Evolutionary conservation across 2,797 vertebrate genomes (phyloP), one percentile per base, ranked within the genome.

Genomic region (Hemibagrus guttatus): DNA sequence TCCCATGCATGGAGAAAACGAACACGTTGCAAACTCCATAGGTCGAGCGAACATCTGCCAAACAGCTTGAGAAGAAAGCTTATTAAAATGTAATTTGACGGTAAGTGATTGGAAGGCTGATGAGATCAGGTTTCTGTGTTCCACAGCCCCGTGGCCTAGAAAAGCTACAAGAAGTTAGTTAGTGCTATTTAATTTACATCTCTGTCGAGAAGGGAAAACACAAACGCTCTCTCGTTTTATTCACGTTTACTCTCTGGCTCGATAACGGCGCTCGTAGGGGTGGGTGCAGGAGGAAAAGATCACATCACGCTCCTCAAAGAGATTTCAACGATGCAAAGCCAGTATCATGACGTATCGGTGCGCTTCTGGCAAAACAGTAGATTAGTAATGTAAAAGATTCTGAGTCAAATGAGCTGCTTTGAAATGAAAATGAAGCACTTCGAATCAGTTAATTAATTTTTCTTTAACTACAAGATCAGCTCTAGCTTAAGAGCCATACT

Each of bases 41-140:
- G 68, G 85, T 89, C 75, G 88, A 81, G 90, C 88, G 84, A 89
- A 88, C 90, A 85, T 91, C 89, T 92, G 89, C 86, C 83, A 81
- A 72, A 74, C 82, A 79, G 85, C 85, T 81, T 79, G 46, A 78
- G 81, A 46, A 85, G 88, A 83, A 75, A 82, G 69, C 64, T 85
- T 89, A 91, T 91, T 92, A 91, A 90, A 90, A 85, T 89, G 85
- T 91, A 90, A 91, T 91, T 91, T 88, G 87, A 86, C 49, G 64
- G 80, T 90, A 87, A 91, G 86, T 89, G 88, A 89, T 89, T 90
- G 88, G 89, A 89, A 89, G 87, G 89, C 84, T 87, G 89, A 91
- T 91, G 87, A 90, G 90, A 89, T 90, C 82, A 69, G 84, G 86
- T 87, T 91, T 88, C 88, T 86, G 42, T 82, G 87, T 80, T 83